Conservation (phyloP, 2,113 vertebrate genomes). For the Dendrocopos noguchii region DNA sequence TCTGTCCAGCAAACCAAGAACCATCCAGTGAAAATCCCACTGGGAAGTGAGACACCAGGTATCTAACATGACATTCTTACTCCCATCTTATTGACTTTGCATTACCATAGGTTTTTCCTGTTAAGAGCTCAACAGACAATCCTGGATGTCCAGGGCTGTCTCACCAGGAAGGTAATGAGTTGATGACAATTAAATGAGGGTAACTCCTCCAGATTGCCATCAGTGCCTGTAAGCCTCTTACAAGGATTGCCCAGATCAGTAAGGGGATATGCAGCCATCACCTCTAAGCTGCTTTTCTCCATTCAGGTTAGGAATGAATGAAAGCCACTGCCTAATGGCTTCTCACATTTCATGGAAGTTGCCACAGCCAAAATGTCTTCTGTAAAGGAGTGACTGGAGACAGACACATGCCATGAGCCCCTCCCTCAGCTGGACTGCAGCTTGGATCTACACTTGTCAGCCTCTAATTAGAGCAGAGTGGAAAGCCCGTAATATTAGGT, state of each 20-base stretch:
- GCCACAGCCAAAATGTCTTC: not conserved
- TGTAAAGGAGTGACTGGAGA: not conserved
- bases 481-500: accelerated
- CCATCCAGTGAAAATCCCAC: not conserved
- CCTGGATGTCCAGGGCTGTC: not conserved
- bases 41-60: not conserved
- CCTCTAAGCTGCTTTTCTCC: slow-evolving; percentile 26
- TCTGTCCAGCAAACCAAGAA: not conserved
- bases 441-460: not conserved
- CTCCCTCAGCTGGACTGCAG: not conserved
- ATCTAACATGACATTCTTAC: accelerated
- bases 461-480: not conserved
- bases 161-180: not conserved
- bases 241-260: not conserved
- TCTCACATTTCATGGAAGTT: not conserved
- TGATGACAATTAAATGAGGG: not conserved
- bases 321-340: not conserved
- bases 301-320: not conserved
- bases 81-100: not conserved
- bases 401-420: not conserved
- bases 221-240: not conserved
- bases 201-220: not conserved
- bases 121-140: not conserved
- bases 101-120: not conserved
- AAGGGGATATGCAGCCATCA: not conserved